These are phyloP conservation scores for Nothocercus nigrocapillus DNA, from an alignment of 2,113 vertebrate species.

Conservation along the genomic window DNA sequence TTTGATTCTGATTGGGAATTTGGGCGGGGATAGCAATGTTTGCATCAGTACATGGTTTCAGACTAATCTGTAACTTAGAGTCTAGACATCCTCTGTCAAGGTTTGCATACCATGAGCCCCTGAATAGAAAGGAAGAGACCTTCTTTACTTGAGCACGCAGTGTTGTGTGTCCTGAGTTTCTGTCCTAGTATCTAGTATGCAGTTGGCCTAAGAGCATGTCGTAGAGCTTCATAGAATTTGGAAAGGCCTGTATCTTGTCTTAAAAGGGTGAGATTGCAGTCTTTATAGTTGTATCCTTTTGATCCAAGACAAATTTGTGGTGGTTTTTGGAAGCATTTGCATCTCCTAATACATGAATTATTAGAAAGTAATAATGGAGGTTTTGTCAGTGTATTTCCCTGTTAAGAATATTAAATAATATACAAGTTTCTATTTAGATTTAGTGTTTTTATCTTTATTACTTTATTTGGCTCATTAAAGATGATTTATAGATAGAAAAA, in stretches of 20 bases:
- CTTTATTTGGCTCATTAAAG: neutral
- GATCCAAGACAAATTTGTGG: neutral
- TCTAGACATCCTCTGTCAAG: neutral
- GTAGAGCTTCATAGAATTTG: neutral
- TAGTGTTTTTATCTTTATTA: neutral
- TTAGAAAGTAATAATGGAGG: neutral
- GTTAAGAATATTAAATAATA: neutral
- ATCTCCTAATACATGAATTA: neutral
- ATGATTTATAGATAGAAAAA: neutral
- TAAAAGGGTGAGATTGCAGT: neutral
- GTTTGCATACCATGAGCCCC: neutral
- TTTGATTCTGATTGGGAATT: slow-evolving; percentile 25
- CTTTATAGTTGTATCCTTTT: slow-evolving; percentile 3
- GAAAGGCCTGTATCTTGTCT: neutral
- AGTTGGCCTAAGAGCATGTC: neutral
- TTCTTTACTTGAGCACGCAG: neutral
- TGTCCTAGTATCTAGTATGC: neutral
- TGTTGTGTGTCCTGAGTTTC: neutral
- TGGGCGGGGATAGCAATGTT: neutral
- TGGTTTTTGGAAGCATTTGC: neutral
- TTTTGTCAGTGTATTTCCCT: neutral
- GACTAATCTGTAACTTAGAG: neutral
- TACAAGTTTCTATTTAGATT: neutral
- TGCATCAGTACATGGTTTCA: neutral
- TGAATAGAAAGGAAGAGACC: neutral